Evolutionary conservation across 2,888 invertebrate genomes (phyloP).

Genomic region (Metacarcinus magister): DNA sequence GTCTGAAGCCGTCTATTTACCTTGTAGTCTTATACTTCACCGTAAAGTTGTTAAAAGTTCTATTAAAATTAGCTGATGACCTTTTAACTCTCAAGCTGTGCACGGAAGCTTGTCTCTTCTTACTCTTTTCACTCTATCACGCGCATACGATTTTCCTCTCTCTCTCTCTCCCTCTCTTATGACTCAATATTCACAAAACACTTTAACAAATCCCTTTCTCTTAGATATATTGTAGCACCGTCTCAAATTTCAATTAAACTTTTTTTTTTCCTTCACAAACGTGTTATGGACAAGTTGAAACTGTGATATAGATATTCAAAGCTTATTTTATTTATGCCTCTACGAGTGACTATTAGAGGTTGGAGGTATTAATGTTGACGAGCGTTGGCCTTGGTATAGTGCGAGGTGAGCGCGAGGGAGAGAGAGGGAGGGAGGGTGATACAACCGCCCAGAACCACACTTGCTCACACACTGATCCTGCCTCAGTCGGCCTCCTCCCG

Average conservation of each 20-base stretch:
- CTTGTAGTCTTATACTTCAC: neutral
- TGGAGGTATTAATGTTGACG: neutral
- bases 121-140: neutral
- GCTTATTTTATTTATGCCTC: neutral
- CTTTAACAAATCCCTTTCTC: neutral
- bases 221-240: neutral
- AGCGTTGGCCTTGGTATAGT: too few species aligned
- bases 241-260: neutral
- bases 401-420: slow-evolving; percentile 13
- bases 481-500: neutral
- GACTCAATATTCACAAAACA: neutral
- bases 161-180: slow-evolving; percentile 41
- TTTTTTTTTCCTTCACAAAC: neutral
- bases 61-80: neutral
- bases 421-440: slow-evolving; percentile 53
- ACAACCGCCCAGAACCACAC: slow-evolving; percentile 23
- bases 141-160: neutral
- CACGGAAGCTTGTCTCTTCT: neutral
- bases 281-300: neutral
- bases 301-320: neutral
- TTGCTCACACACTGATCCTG: slow-evolving; percentile 40
- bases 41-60: neutral
- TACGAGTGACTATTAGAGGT: neutral
- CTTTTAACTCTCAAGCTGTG: neutral
- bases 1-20: neutral